These are phyloP conservation scores for Delphinus delphis DNA, from an alignment of 2,113 vertebrate species.

Conservation along the genomic window DNA sequence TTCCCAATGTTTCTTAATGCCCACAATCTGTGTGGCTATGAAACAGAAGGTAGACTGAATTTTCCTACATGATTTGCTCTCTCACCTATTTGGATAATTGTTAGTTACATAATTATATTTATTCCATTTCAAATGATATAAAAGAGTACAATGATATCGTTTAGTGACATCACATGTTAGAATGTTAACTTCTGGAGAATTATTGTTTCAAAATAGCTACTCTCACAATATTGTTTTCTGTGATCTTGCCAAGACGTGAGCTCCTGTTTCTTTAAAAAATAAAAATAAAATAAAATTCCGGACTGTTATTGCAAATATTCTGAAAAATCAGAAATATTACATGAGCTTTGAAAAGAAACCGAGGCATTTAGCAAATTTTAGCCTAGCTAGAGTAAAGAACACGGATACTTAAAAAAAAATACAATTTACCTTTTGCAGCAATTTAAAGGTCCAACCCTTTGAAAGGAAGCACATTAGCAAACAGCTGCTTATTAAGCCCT, in stretches of 20 bases:
- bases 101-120: conserved; percentile 67
- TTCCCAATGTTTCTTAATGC: conserved; percentile 19
- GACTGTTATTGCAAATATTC: conserved; percentile 80
- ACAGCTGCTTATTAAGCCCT: conserved; percentile 78
- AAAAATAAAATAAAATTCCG: not conserved
- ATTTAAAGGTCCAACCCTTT: conserved; percentile 81
- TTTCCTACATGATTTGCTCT: conserved; percentile 63
- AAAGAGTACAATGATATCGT: conserved; percentile 61
- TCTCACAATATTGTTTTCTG: conserved; percentile 50
- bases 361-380: conserved; percentile 79
- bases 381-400: conserved; percentile 84
- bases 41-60: conserved; percentile 49
- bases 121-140: conserved; percentile 63
- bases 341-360: conserved; percentile 82
- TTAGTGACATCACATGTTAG: conserved; percentile 56
- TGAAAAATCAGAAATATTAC: conserved; percentile 78
- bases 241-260: conserved; percentile 72
- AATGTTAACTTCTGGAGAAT: conserved; percentile 71
- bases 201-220: conserved; percentile 59
- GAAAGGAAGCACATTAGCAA: conserved; percentile 85
- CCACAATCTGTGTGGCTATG: conserved; percentile 55
- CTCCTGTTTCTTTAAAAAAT: conserved; percentile 21
- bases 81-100: conserved; percentile 65
- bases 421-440: conserved; percentile 77
- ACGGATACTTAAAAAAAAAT: conserved; percentile 76